Conservation (phyloP, 2,888 invertebrate genomes). For the Stenodera caucasica region DNA sequence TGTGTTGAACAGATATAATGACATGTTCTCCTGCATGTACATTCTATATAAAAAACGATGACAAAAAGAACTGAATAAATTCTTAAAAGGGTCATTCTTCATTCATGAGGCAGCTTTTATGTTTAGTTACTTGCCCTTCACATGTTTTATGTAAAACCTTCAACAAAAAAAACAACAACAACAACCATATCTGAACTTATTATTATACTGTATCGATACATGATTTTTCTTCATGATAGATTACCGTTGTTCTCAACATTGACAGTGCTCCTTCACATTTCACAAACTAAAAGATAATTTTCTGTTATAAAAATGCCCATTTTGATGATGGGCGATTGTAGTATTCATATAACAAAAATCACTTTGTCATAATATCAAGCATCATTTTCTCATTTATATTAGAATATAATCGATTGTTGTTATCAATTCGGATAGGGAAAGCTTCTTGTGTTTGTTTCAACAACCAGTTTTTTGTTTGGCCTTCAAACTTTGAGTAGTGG, state of each 20-base stretch:
- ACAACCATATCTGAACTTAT: not conserved
- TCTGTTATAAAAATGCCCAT: slow-evolving; percentile 6
- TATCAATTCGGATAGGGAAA: no score
- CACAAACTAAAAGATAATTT: not conserved
- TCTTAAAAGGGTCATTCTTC: slow-evolving; percentile 19
- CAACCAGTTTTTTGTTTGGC: no score
- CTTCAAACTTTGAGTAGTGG: slow-evolving; percentile 18
- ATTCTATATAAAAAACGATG: not conserved
- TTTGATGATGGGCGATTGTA: not conserved
- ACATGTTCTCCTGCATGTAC: slow-evolving; percentile 11
- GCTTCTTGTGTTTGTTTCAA: no score
- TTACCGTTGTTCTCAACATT: slow-evolving; percentile 11
- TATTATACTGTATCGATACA: slow-evolving; percentile 19
- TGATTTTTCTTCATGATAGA: slow-evolving; percentile 16
- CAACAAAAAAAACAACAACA: slow-evolving; percentile 15
- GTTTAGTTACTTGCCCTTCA: slow-evolving; percentile 22
- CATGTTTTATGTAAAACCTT: slow-evolving; percentile 23
- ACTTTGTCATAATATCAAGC: not conserved
- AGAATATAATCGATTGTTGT: no score
- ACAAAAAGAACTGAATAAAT: slow-evolving; percentile 19
- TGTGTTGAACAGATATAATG: slow-evolving; percentile 26
- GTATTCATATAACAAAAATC: not conserved
- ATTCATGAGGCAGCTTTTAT: slow-evolving; percentile 25
- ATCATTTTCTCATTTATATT: no score
- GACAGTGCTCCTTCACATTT: slow-evolving; percentile 1